Base-by-base conservation (phyloP, 1,140 invertebrate species). In the Cryptotermes secundus region DNA sequence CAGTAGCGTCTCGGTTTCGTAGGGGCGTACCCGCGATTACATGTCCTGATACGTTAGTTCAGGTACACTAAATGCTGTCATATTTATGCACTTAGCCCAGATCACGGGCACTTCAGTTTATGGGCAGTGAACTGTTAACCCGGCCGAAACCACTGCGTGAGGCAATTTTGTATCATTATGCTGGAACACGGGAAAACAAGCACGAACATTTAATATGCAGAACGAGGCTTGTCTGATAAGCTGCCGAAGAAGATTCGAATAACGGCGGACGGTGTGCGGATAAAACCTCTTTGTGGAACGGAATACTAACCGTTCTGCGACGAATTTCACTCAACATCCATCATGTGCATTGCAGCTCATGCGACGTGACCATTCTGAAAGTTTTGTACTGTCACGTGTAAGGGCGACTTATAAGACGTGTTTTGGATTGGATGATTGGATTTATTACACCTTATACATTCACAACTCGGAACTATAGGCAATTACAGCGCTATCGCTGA, bases 271-370 rank as follows among this genome's bases (percentile, higher is more conserved):
- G 31, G 3, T 72, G 14, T 72, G 16, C 59, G 7, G 59, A 72
- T 72, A 72, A 72, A 26, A 31, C n/a, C 7, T n/a, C 26, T 26
- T 72, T n/a, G 26, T 72, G n/a, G 59, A 31, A 72, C 59, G 59
- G 59, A 72, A 72, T 72, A 72, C 31, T 72, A 72, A 72, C n/a
- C 59, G 7, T n/a, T n/a, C n/a, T 72, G 59, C n/a, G n/a, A 72
- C n/a, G 9, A 9, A 72, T 72, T 72, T 72, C 59, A n/a, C 59
- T 26, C 59, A 2, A 31, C 3, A 14, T 31, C 59, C 59, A 4
- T 31, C 26, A 14, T 59, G 53, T 59, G 16, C 53, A 6, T 22
- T 4, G 53, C 53, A 59, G 53, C 53, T 59, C 53, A 16, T n/a
- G 4, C 53, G 7, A 59, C 26, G 7, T 59, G 7, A 22, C 7